A percentile compares a stretch with the other conserved stretches of the same genome.
Evolutionary conservation across 2,888 invertebrate species (phyloP).

Genomic region (Drosophila niveifrons): DNA sequence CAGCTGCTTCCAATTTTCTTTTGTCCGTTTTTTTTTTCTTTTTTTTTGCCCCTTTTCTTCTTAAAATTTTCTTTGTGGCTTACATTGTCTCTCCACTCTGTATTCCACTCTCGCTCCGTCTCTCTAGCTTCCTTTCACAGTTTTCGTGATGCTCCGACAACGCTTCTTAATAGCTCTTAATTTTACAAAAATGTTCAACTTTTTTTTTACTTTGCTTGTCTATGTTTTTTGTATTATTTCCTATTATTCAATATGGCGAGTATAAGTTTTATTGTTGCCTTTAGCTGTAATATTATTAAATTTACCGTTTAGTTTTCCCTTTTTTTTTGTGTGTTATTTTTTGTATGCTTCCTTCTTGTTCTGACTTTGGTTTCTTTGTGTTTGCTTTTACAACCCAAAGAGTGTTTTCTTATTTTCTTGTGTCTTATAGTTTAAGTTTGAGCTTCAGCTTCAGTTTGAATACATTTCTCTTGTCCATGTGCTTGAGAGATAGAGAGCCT

Average conservation of each 20-base stretch:
- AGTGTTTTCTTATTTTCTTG: conserved; percentile 50
- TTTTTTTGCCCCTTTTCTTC: conserved; percentile 13
- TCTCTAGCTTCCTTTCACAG: not conserved
- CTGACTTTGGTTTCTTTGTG: conserved; percentile 49
- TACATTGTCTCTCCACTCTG: conserved; percentile 57
- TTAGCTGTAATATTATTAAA: conserved; percentile 53
- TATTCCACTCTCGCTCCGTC: not conserved
- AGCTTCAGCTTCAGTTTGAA: conserved; percentile 40
- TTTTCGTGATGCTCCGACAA: conserved; percentile 25
- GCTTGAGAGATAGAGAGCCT: conserved; percentile 35
- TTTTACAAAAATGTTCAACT: conserved; percentile 50
- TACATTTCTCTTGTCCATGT: conserved; percentile 32
- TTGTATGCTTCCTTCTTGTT: conserved; percentile 24
- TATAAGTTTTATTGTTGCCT: conserved; percentile 78
- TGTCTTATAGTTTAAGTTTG: conserved; percentile 53
- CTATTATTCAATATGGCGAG: conserved; percentile 79
- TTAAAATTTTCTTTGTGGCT: conserved; percentile 27
- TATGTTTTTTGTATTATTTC: conserved; percentile 26
- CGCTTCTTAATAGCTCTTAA: conserved; percentile 46
- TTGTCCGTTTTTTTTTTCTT: conserved; percentile 24
- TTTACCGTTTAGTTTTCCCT: conserved; percentile 9
- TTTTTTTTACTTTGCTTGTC: conserved; percentile 28
- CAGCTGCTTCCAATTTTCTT: conserved; percentile 41
- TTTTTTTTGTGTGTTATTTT: not conserved
- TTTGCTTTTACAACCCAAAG: conserved; percentile 74